phyloP scores from a whole-genome alignment of 2,113 vertebrate species.

The Arvicanthis niloticus region DNA sequence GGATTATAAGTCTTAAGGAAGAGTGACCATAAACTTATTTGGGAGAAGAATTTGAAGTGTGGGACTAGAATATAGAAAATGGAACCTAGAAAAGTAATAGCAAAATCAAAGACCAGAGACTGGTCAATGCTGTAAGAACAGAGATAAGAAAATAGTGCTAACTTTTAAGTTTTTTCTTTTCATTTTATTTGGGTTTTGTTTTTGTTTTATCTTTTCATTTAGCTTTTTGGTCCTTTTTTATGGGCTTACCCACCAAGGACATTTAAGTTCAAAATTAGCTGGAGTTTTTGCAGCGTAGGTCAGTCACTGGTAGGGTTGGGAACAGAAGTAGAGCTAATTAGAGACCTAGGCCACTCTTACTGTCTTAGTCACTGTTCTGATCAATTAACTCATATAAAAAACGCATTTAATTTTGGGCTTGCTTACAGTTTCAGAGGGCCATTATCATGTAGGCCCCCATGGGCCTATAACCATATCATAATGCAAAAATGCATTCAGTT shows the following conservation, averaged over 20 bases:
- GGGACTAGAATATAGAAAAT: conserved; percentile 47
- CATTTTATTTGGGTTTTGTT: background rate
- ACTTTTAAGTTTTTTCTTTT: background rate
- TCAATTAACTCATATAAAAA: background rate
- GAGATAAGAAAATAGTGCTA: background rate
- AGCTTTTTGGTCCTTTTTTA: conserved; percentile 17
- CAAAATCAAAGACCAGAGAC: background rate
- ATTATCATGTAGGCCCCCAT: background rate
- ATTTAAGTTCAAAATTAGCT: conserved; percentile 17
- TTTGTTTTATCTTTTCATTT: background rate
- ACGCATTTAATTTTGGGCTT: background rate
- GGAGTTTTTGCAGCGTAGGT: background rate
- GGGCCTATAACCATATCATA: background rate
- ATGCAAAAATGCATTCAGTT: background rate
- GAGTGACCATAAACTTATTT: background rate
- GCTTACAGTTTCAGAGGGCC: background rate
- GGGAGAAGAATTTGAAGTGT: conserved; percentile 5
- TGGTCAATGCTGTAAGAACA: background rate
- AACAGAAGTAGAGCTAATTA: background rate
- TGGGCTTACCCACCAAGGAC: background rate
- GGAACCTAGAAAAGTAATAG: conserved; percentile 37
- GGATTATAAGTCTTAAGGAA: background rate
- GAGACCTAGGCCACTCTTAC: background rate
- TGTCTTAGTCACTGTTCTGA: background rate
- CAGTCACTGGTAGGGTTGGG: background rate